phyloP scores from a whole-genome alignment of 2,888 invertebrate genomes.

The Anthophora plumipes region DNA sequence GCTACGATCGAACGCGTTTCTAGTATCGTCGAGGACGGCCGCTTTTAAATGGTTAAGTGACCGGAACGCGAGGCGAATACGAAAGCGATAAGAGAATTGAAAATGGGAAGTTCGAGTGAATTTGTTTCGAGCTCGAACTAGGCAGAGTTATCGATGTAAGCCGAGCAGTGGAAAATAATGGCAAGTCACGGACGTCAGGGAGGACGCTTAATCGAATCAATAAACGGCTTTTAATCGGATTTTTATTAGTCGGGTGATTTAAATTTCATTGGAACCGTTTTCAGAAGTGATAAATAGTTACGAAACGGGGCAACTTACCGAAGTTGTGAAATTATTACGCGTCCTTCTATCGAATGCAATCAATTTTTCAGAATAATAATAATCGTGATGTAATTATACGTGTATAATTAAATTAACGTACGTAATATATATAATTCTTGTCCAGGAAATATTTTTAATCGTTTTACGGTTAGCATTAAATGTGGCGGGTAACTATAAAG shows the following conservation, averaged over 20 bases:
- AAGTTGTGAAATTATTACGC: background rate
- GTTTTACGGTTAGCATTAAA: too few relatives aligned
- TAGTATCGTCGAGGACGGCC: too few relatives aligned
- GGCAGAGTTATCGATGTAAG: constrained; percentile 6
- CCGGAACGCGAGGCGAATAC: background rate
- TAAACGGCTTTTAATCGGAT: background rate
- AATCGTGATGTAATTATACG: background rate
- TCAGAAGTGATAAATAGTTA: constrained; percentile 1
- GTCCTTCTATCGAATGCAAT: background rate
- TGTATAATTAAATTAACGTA: background rate
- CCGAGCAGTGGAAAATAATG: constrained; percentile 4
- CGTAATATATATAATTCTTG: background rate
- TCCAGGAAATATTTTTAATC: too few relatives aligned
- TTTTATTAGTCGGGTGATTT: background rate
- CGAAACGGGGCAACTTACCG: background rate
- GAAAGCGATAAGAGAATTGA: background rate
- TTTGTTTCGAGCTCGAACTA: constrained; percentile 1
- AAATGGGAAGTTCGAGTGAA: background rate
- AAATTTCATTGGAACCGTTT: background rate
- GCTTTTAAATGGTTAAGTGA: background rate
- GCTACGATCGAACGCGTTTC: too few relatives aligned
- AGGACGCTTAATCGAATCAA: constrained; percentile 2
- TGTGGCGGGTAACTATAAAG: too few relatives aligned
- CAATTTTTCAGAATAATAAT: background rate
- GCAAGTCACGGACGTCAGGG: background rate